Base-by-base conservation (phyloP, 2,888 invertebrate species). In the Aporophyla lueneburgensis region DNA sequence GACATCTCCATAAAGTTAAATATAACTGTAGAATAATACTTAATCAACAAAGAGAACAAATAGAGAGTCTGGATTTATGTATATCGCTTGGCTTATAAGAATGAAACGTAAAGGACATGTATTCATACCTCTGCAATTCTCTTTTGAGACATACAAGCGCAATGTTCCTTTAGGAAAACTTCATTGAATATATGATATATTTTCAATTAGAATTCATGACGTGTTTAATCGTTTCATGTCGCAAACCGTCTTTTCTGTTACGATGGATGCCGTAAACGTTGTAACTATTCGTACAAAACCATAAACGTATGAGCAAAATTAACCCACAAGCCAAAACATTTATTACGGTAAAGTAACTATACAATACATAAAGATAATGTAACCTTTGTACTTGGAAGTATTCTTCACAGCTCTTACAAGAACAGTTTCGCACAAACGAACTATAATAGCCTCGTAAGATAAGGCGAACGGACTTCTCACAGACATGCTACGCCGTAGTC, bases 401-500 rank as follows among this genome's bases (percentile, higher is more conserved):
- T 75, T 68, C 46, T 56, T 27, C 16, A 75, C 56, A 33, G 56
- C 65, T 61, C 59, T 80, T 71, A 80, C 61, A 81, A 76, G 58
- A 76, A 51, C 14, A 19, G 46, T 59, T 72, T 70, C 54, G 71
- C 65, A 33, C 33, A 33, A 33, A 33, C 33, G 33, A 33, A 33
- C 33, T 33, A 3, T 33, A 33, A 3, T 33, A 21, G 63, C 70
- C 58, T 74, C 61, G 43, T 66, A 82, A 79, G 58, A 62, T 85
- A 65, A 85, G 5, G 53, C 56, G 63, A 51, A 58, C 56, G 71
- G 82, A 73, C 56, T 73, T 81, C 70, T 83, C 58, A 77, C 81
- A 85, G 83, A 85, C 73, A 63, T 85, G 84, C 84, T 84, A 86
- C 86, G 73, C 59, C 83, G 78, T 85, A 83, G 12, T 9, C 33